Base-by-base conservation (phyloP, 1,140 invertebrate genomes). In the Brachionus plicatilis region DNA sequence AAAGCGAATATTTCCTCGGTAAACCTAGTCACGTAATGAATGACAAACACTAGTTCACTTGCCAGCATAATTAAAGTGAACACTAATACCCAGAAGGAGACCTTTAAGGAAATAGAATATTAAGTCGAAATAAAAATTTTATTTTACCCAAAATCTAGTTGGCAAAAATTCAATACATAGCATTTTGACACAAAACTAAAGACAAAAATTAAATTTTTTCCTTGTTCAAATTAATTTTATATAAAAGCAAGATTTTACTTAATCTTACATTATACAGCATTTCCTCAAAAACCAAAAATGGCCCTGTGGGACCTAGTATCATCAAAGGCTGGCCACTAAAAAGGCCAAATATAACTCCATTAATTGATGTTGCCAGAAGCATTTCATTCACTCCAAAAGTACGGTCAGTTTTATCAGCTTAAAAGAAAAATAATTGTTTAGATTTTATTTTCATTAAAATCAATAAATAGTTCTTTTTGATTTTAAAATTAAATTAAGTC, bases 1-100 rank as follows among this genome's bases (percentile, higher is more conserved):
- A 95, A 94, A 3, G 96, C 95, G 89, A 98, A 98, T 53, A 99
- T 97, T 89, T 99, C 97, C 89, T 98, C 95, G 0, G 95, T 96
- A 89, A 99, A 99, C 68, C 96, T 91, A 0, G 96, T 96, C 86
- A 99, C 95, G 68, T 94, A 92, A 85, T 94, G 93, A 0, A 98
- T 94, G 47, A 98, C 92, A 7, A 95, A 93, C 86, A 95, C 96
- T 33, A 95, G 95, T 90, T 98, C 96, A 65, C 96, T 92, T 17
- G 93, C 94, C 2, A 95, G 94, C 2, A 96, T 92, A 12, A 93
- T 87, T 0, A 95, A 88, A 0, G 94, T 93, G 53, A 98, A 96
- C 3, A 97, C 89, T 4, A 93, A 93, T 88, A 97, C 92, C 95
- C 96, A 99, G 11, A 96, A 89, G 8, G 82, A 50, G 33, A 97